Conservation (phyloP, 2,888 invertebrate genomes). For the Trachelus troglodyta region DNA sequence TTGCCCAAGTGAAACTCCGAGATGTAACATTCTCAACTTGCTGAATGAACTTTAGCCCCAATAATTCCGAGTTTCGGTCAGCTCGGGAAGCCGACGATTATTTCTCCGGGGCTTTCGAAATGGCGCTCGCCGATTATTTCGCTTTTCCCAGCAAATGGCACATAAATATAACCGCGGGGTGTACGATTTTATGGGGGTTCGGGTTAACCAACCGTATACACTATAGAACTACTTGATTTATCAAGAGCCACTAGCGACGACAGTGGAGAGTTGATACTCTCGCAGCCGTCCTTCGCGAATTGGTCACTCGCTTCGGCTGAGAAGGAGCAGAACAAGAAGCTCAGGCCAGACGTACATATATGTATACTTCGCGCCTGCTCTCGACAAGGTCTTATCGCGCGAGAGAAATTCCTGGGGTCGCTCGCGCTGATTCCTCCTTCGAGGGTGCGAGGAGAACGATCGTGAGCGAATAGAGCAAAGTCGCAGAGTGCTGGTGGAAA, state of each 20-base stretch:
- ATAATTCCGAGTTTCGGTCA: neutral
- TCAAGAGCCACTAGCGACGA: conserved; percentile 20
- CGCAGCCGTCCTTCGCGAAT: conserved; percentile 9
- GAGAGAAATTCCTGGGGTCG: too few species aligned
- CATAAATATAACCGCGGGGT: conserved; percentile 41
- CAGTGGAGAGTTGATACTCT: conserved; percentile 8
- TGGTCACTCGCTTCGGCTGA: too few species aligned
- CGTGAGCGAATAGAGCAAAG: too few species aligned
- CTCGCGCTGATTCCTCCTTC: too few species aligned
- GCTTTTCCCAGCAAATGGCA: conserved; percentile 46
- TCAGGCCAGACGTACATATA: too few species aligned
- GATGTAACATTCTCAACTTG: neutral
- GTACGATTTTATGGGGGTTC: neutral
- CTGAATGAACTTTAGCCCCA: neutral
- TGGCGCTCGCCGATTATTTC: conserved; percentile 43
- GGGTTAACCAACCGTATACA: conserved; percentile 44
- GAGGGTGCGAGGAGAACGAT: too few species aligned
- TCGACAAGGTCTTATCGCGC: too few species aligned
- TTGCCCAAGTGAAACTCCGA: too few species aligned
- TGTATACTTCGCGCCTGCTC: too few species aligned
- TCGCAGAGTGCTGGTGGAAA: too few species aligned
- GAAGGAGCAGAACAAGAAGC: too few species aligned
- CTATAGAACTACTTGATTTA: conserved; percentile 47
- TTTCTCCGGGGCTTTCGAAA: conserved; percentile 15
- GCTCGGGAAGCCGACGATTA: neutral